Evolutionary conservation across 2,797 vertebrate species (phyloP).

Genomic region (Acrocephalus scirpaceus): DNA sequence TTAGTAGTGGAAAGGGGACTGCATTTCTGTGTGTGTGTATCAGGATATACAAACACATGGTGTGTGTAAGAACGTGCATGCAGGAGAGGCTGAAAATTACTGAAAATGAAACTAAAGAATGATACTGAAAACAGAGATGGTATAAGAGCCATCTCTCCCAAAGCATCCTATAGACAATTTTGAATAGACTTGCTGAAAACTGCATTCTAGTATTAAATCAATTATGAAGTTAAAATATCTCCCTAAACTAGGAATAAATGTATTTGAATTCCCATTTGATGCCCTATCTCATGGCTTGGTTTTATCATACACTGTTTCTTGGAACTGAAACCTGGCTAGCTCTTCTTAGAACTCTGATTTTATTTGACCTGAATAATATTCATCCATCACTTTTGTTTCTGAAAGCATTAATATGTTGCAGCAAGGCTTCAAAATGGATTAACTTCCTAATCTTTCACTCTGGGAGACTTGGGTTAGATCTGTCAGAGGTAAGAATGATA

Average conservation of each 20-base stretch:
- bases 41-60: neutral
- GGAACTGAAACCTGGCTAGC: neutral
- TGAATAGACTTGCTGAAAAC: neutral
- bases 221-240: neutral
- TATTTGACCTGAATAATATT: constrained; percentile 37
- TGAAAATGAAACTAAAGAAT: neutral
- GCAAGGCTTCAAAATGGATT: constrained; percentile 40
- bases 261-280: neutral
- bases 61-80: neutral
- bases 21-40: neutral
- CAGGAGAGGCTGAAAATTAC: neutral
- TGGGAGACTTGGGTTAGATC: neutral
- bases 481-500: constrained; percentile 4
- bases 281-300: neutral
- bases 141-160: neutral
- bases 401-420: constrained; percentile 45
- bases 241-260: neutral
- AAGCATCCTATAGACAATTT: neutral
- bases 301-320: neutral
- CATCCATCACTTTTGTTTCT: constrained; percentile 52
- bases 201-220: neutral
- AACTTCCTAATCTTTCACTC: constrained; percentile 46
- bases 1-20: neutral
- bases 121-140: neutral
- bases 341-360: neutral